phyloP scores from a whole-genome alignment of 2,888 invertebrate genomes.

The Adelphocoris suturalis region DNA sequence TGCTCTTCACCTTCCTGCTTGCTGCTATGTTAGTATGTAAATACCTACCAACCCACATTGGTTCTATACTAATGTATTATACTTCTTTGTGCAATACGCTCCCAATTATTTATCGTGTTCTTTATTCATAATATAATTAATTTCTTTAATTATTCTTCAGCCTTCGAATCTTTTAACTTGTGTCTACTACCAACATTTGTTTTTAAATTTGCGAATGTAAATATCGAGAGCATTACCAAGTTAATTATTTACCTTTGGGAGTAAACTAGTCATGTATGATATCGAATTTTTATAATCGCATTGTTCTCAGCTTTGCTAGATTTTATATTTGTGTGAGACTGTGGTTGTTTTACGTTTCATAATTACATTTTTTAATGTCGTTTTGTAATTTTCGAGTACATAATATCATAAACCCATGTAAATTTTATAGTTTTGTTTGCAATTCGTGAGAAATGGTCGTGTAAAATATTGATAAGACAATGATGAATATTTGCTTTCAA shows the following conservation, averaged over 20 bases:
- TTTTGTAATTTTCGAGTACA: slow-evolving; percentile 16
- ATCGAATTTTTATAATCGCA: neutral
- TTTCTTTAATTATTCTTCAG: too few relatives aligned
- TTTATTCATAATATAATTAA: too few relatives aligned
- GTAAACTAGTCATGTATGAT: neutral
- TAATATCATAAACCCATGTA: neutral
- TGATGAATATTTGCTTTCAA: neutral
- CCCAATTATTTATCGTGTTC: too few relatives aligned
- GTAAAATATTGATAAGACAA: neutral
- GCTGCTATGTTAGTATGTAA: too few relatives aligned
- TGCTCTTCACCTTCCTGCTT: too few relatives aligned
- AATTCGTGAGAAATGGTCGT: neutral
- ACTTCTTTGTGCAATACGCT: too few relatives aligned
- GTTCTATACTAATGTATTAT: too few relatives aligned
- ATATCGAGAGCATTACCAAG: too few relatives aligned
- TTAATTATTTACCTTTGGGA: neutral
- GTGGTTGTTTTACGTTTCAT: neutral
- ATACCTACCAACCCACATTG: too few relatives aligned
- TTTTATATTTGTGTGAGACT: slow-evolving; percentile 8
- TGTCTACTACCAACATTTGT: too few relatives aligned
- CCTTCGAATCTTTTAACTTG: too few relatives aligned
- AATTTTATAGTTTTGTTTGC: neutral
- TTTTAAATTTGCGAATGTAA: too few relatives aligned
- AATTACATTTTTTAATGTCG: neutral
- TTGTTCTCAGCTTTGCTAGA: neutral